Base-by-base conservation (phyloP, 2,888 invertebrate species). In the Agapostemon virescens region DNA sequence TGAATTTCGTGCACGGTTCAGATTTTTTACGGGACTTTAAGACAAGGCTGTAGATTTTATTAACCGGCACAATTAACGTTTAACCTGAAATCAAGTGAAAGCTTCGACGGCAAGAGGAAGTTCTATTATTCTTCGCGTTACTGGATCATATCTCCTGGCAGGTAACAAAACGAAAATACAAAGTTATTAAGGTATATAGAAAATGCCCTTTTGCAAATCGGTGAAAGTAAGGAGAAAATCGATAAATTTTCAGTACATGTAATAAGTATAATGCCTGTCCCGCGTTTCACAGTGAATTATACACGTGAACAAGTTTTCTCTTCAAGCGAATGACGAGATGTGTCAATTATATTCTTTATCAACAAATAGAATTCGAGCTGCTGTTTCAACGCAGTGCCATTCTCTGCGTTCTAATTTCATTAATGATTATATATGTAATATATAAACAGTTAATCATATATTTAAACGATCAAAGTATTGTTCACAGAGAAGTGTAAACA, bases 81-180 rank as follows among this genome's bases (percentile, higher is more conserved):
- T 70, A 77, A 81, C 72, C 74, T 78, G 72, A 67, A 81, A 78
- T 67, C 64, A 13, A 40, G 83, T 83, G 83, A 85, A 85, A 85
- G 74, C 52, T 74, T 64, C 61, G 58, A 49, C 63, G 61, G 67
- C 72, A 69, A 73, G 23, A 69, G 64, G 70, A 79, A 20, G 55
- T 33, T 81, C 77, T 77, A 73, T 77, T 81, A 74, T 73, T 68
- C 64, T 63, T 66, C 17, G 36, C 58, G n/a, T 66, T 69, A 45
- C 55, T 38, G 49, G 38, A 58, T 75, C 72, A 13, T 20, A 40
- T 26, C 42, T 20, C 67, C 30, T 7, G 26, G 6, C 66, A 17
- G 40, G 33, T 20, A 61, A 30, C 30, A 61, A 61, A 61, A 33
- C 30, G 58, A 20, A 61, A 33, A 33, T 30, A 17, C 33, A 3